These are phyloP conservation scores for Cichlasoma orientale DNA, from an alignment of 2,797 vertebrate species.

Conservation along the genomic window DNA sequence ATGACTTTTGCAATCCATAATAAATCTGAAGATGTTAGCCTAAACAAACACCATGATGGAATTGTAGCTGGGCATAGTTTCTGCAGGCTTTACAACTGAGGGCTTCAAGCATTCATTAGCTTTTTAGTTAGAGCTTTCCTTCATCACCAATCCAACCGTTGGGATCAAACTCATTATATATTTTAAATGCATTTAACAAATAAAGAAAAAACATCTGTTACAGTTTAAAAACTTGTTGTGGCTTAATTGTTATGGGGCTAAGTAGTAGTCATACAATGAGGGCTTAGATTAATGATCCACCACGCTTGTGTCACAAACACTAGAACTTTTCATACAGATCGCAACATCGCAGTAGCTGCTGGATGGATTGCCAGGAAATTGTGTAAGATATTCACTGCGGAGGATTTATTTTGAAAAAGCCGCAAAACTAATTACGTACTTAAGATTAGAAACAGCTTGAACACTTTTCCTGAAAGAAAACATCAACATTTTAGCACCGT, in stretches of 20 bases:
- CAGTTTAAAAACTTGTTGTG: neutral
- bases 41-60: neutral
- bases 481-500: no score
- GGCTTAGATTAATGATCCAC: neutral
- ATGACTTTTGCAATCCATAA: slow-evolving; percentile 54
- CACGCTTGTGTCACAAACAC: no score
- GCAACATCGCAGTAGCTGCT: no score
- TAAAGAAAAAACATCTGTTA: neutral
- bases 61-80: neutral
- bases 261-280: neutral
- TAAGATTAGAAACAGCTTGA: no score
- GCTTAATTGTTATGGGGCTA: neutral
- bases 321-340: no score
- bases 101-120: neutral
- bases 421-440: no score
- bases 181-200: neutral
- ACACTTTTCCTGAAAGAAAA: no score
- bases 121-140: neutral
- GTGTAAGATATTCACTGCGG: no score
- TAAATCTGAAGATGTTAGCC: slow-evolving; percentile 33
- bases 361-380: no score
- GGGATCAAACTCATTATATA: neutral
- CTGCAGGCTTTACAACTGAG: neutral
- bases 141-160: neutral
- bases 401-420: no score